Evolutionary conservation across 2,888 invertebrate species (phyloP), one percentile per base, ranked within the genome.

Genomic region (Hirudinaria manillensis): DNA sequence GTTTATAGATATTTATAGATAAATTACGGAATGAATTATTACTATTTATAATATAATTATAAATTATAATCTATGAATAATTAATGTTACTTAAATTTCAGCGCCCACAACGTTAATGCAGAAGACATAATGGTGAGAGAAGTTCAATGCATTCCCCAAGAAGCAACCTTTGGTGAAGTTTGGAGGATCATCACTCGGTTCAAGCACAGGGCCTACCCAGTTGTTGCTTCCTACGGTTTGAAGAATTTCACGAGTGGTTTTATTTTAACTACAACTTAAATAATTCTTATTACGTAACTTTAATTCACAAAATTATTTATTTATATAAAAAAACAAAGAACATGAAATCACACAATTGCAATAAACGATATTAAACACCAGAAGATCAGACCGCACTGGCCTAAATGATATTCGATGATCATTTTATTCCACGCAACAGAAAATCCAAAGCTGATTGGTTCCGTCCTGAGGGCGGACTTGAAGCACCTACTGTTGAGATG

Each of bases 61-160:
- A 53, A 53, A 53, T 53, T 21, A 53, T 21, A 53, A 53, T 53
- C 21, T 53, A 53, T 53, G 21, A 13, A 53, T 16, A 53, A n/a
- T n/a, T n/a, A n/a, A n/a, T n/a, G n/a, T n/a, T n/a, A n/a, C n/a
- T n/a, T n/a, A n/a, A 61, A 61, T 27, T 27, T 3, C 53, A 75
- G 75, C 51, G 75, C 75, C n/a, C 72, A 75, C 65, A 27, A 75
- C 45, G 66, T 75, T 10, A 72, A 38, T 29, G 75, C 75, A 36
- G 75, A 70, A 61, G 72, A 75, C 45, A 65, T 75, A n/a, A 75
- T 75, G 75, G 75, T 71, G n/a, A 38, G 65, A 19, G 66, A 72
- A 45, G 36, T 75, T 36, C 72, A 71, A 29, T 75, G 75, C 53
- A 45, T 75, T 19, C 36, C 75, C 16, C 29, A 53, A 19, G 66